Base-by-base conservation (phyloP, 2,113 vertebrate species). In the Scytalopus superciliaris region DNA sequence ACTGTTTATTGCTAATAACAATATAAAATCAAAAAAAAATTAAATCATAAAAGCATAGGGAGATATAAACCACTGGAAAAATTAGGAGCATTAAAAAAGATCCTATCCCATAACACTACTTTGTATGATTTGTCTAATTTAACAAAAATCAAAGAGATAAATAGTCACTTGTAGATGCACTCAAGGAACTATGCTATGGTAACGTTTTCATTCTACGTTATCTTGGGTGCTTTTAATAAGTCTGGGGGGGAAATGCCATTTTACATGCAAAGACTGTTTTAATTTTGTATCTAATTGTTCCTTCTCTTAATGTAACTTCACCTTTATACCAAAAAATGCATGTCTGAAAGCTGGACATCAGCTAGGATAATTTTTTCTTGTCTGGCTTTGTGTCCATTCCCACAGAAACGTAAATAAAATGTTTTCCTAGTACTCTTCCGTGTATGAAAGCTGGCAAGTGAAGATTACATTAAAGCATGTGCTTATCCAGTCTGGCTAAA, bases 101-200 rank as follows among this genome's bases (percentile, higher is more conserved):
- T n/a, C 17, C 52, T 69, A 39, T 79, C 11, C 4, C 1, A 1
- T 70, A 57, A 37, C 2, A 4, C 8, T 59, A 2, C 2, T 81
- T 87, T 55, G 27, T 53, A 19, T 60, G 12, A 84, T 67, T 87
- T 82, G 30, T 62, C 28, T 67, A n/a, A 76, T 72, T 53, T 68
- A 66, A 75, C 74, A 31, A 87, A 40, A 75, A 67, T 25, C 28
- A 27, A 70, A 69, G 22, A 90, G 35, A 39, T 28, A 69, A 44
- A 31, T 52, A 45, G 56, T 76, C 24, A 59, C 25, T 83, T 80
- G 25, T 59, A 57, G 49, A 47, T 50, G 59, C 33, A 33, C 19
- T 62, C 7, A 49, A 68, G 33, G 33, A 77, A 11, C 27, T 73
- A 1, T 49, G n/a, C 42, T 33, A 2, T 75, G 28, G 18, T 49